Percentiles rank a stretch among this genome's conserved stretches.
These are phyloP conservation scores for Tenebrio molitor DNA, from an alignment of 1,140 invertebrate genomes.

Conservation along the genomic window DNA sequence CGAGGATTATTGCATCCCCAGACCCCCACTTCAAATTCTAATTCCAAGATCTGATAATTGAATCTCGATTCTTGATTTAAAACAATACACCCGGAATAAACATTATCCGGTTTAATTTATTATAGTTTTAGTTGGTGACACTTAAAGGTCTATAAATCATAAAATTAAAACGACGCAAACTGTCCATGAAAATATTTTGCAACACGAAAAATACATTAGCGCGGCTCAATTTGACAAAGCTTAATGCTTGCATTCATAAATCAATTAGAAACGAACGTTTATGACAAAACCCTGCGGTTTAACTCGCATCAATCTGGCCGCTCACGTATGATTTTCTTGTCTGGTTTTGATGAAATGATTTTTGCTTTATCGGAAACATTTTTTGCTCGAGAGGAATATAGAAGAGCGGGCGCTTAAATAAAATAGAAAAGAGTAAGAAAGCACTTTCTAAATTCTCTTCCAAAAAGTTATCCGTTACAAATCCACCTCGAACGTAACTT, in stretches of 20 bases:
- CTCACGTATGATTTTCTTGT: neutral
- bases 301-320: constrained; percentile 17
- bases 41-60: constrained; percentile 30
- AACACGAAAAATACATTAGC: constrained; percentile 29
- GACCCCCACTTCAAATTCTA: constrained; percentile 17
- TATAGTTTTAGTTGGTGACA: constrained; percentile 1
- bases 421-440: constrained; percentile 25
- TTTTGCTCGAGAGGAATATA: neutral
- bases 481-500: constrained; percentile 29
- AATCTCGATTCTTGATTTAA: constrained; percentile 6
- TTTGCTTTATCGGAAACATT: constrained; percentile 31
- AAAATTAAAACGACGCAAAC: constrained; percentile 19
- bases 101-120: too few relatives aligned
- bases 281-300: constrained; percentile 10
- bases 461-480: constrained; percentile 32
- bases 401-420: constrained; percentile 2
- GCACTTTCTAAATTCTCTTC: constrained; percentile 16
- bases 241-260: constrained; percentile 17
- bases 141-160: too few relatives aligned
- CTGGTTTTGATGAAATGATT: constrained; percentile 23
- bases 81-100: too few relatives aligned
- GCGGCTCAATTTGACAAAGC: neutral
- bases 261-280: constrained; percentile 20
- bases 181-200: neutral
- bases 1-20: constrained; percentile 34